Conservation (phyloP, 2,113 vertebrate genomes). For the Sisor rabdophorus region DNA sequence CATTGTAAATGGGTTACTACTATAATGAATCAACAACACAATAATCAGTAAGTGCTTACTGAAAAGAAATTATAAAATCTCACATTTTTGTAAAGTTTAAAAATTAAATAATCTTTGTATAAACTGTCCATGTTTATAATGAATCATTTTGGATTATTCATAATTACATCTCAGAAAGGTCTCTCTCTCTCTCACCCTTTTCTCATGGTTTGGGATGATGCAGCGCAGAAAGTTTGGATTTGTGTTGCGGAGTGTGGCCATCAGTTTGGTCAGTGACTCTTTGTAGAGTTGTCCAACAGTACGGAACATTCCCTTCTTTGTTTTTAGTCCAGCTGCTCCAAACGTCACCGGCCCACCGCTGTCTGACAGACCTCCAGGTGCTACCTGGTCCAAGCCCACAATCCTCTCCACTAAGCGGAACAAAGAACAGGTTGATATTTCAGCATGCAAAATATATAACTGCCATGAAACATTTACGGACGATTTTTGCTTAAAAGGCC, state of each 20-base stretch:
- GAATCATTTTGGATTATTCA: background rate
- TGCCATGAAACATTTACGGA: background rate
- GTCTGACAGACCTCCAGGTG: slow-evolving; percentile 70
- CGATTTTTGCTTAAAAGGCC: background rate
- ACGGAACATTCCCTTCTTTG: slow-evolving; percentile 88
- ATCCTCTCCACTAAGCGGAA: slow-evolving; percentile 80
- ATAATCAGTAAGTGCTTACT: too few species aligned
- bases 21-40: background rate
- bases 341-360: slow-evolving; percentile 69
- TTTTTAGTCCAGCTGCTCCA: slow-evolving; percentile 74
- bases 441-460: background rate
- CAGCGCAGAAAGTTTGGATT: slow-evolving; percentile 90
- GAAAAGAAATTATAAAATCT: too few species aligned
- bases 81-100: background rate
- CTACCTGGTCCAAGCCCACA: slow-evolving; percentile 83
- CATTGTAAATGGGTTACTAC: background rate
- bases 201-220: slow-evolving; percentile 89
- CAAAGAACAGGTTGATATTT: background rate
- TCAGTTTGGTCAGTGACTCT: slow-evolving; percentile 85
- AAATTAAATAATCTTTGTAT: background rate
- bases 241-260: slow-evolving; percentile 88
- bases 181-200: slow-evolving; percentile 70
- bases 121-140: background rate
- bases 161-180: background rate
- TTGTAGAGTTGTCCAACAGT: slow-evolving; percentile 90